These are phyloP conservation scores for Mimumesa dahlbomi DNA, from an alignment of 2,888 invertebrate species.

Conservation along the genomic window DNA sequence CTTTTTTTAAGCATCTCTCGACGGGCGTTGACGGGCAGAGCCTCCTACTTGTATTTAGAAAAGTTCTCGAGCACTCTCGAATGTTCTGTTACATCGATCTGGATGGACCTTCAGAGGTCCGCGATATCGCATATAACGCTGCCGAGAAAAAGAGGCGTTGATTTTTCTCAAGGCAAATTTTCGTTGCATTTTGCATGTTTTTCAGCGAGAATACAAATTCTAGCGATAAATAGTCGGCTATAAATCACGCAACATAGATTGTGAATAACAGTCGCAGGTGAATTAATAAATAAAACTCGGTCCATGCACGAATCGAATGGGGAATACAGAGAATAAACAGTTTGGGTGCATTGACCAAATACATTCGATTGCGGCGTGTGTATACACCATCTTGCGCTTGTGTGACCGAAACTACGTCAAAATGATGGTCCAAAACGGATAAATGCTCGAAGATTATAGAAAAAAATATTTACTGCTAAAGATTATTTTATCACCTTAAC, in stretches of 20 bases:
- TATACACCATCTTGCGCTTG: not conserved
- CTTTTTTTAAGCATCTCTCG: too few relatives aligned
- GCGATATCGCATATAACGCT: not conserved
- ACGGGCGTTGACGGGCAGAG: too few relatives aligned
- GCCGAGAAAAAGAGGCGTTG: too few relatives aligned
- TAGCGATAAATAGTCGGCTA: constrained; percentile 21
- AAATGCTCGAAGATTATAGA: too few relatives aligned
- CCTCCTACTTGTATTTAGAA: too few relatives aligned
- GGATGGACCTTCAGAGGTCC: not conserved
- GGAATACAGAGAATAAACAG: not conserved
- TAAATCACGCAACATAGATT: constrained; percentile 12
- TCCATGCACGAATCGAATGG: not conserved
- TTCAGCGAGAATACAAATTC: constrained; percentile 1
- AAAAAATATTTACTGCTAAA: not conserved
- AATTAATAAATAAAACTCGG: constrained; percentile 7
- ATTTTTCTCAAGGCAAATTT: not conserved
- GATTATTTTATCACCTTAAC: too few relatives aligned
- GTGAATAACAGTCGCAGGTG: constrained; percentile 53
- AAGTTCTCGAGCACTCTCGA: too few relatives aligned
- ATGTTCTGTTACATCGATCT: too few relatives aligned
- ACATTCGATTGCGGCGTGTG: too few relatives aligned
- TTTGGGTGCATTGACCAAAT: not conserved
- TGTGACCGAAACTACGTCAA: not conserved
- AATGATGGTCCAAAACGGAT: too few relatives aligned
- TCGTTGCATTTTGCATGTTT: not conserved